A percentile compares a stretch with the other conserved stretches of the same genome.
Evolutionary conservation across 2,113 vertebrate genomes (phyloP).

Genomic region (Pseudorectes ferrugineus): DNA sequence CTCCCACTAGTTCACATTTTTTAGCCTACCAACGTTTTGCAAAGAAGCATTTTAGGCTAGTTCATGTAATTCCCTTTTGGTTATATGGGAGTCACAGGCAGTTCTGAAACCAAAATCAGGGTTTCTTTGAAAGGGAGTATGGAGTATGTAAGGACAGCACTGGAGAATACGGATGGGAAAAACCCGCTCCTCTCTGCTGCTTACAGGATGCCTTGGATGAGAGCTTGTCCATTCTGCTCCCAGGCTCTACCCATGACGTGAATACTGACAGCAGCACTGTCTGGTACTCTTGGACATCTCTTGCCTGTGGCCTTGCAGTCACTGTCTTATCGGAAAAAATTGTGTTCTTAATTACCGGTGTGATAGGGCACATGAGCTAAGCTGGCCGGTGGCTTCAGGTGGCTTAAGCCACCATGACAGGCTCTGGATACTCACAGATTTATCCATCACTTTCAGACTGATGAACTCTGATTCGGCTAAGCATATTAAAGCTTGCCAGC

Average conservation of each 20-base stretch:
- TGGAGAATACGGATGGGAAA: background rate
- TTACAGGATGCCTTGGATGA: background rate
- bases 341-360: background rate
- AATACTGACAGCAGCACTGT: background rate
- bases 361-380: background rate
- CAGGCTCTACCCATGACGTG: fast-evolving
- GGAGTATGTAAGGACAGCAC: background rate
- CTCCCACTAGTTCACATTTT: background rate
- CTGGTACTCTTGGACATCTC: background rate
- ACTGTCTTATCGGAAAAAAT: background rate
- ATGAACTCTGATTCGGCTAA: background rate
- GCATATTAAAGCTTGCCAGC: background rate
- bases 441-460: background rate
- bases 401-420: background rate
- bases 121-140: background rate
- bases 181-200: background rate
- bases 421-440: background rate
- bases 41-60: background rate
- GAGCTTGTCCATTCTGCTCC: background rate
- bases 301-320: background rate
- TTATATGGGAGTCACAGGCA: background rate
- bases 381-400: background rate
- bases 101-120: background rate
- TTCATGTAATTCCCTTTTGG: background rate
- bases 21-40: background rate